A percentile compares a stretch with the other conserved stretches of the same genome.
Conservation (phyloP, 2,888 invertebrate species). For the Ormyrus thymus region DNA sequence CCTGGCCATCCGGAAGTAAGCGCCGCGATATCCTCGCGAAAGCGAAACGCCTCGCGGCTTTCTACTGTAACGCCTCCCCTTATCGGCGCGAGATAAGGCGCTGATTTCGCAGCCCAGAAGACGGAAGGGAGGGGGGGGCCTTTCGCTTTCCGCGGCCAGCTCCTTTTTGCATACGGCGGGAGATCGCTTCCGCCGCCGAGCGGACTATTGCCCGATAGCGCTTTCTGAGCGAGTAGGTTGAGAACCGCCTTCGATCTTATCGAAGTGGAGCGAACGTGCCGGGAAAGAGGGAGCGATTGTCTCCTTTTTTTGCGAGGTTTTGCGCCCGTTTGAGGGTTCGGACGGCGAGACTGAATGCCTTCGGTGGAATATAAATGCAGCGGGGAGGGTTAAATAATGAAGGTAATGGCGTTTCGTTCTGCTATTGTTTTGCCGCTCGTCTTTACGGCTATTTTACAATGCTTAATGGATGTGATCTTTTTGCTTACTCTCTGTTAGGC, state of each 20-base stretch:
- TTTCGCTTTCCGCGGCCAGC: conserved; percentile 26
- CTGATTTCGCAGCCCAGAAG: conserved; percentile 17
- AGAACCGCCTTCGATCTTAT: conserved; percentile 31
- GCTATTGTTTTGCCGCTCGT: too few species aligned
- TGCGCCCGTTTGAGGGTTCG: background rate
- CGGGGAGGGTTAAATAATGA: too few species aligned
- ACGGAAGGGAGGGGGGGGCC: background rate
- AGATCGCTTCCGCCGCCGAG: background rate
- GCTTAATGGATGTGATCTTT: too few species aligned
- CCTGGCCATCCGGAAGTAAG: conserved; percentile 1
- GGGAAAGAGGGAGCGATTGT: conserved; percentile 9
- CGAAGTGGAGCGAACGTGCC: conserved; percentile 47
- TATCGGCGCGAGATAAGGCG: background rate
- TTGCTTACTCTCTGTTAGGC: too few species aligned
- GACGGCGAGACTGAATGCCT: too few species aligned
- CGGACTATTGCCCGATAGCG: conserved; percentile 8
- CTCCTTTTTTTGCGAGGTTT: background rate
- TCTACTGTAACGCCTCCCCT: conserved; percentile 3
- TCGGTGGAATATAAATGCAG: too few species aligned
- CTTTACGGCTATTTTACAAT: too few species aligned
- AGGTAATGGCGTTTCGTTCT: too few species aligned
- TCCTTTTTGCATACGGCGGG: background rate
- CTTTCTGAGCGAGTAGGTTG: background rate
- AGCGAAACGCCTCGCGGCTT: conserved; percentile 40
- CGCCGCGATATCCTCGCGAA: conserved; percentile 29